phyloP scores from a whole-genome alignment of 2,113 vertebrate species.

The Leucosticte australis region DNA sequence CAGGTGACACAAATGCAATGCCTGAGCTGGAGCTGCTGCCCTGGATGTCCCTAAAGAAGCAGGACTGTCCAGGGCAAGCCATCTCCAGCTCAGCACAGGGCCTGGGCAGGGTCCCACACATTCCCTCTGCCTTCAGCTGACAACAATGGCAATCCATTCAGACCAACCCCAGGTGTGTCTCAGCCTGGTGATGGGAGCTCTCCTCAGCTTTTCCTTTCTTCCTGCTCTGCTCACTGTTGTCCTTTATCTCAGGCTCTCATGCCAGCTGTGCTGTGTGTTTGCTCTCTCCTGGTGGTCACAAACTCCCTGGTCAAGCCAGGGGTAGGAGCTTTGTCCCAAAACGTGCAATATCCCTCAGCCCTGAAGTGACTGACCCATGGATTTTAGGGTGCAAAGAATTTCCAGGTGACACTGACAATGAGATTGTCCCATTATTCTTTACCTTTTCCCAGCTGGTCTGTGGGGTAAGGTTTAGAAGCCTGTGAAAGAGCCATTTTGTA shows the following conservation, averaged over 20 bases:
- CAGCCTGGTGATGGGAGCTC: background rate
- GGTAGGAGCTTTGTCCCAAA: background rate
- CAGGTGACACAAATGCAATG: background rate
- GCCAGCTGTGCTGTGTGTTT: background rate
- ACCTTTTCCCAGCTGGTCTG: background rate
- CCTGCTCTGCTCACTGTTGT: background rate
- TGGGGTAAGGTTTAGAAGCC: background rate
- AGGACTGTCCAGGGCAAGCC: background rate
- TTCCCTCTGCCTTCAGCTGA: background rate
- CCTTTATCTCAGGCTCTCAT: background rate
- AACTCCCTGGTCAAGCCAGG: background rate
- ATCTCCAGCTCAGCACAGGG: background rate
- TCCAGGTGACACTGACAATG: background rate
- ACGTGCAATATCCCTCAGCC: rapidly evolving
- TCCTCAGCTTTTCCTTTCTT: background rate
- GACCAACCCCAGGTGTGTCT: background rate
- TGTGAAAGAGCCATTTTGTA: background rate
- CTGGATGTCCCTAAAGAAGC: background rate
- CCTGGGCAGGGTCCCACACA: background rate
- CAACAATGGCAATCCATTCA: background rate
- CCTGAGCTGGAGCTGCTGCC: background rate
- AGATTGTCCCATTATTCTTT: background rate
- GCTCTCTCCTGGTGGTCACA: background rate
- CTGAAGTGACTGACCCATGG: background rate
- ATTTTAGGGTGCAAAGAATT: background rate